Conservation (phyloP, 2,888 invertebrate species). For the Sussaba pulchella region DNA sequence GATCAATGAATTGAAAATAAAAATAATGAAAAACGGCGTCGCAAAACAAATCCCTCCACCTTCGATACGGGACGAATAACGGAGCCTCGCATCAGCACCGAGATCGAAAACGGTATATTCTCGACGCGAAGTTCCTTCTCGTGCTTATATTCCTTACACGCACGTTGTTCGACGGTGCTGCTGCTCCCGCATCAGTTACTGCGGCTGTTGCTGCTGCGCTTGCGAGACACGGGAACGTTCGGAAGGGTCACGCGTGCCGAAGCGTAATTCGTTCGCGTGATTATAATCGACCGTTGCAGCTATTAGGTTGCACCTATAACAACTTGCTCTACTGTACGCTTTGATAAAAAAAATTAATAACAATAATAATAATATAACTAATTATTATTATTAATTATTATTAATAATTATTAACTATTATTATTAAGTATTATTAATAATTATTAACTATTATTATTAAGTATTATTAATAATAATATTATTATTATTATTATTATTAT, state of each 20-base stretch:
- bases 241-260: slow-evolving; percentile 64
- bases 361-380: no score
- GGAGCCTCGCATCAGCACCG: slow-evolving; percentile 64
- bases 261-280: slow-evolving; percentile 63
- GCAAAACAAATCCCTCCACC: slow-evolving; percentile 1
- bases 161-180: slow-evolving; percentile 37
- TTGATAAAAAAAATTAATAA: neutral
- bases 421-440: no score
- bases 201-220: slow-evolving; percentile 7
- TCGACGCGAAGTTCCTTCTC: slow-evolving; percentile 36
- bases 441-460: no score
- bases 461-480: no score
- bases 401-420: no score
- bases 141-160: slow-evolving; percentile 63
- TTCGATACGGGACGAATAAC: slow-evolving; percentile 64
- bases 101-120: slow-evolving; percentile 71
- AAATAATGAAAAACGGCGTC: slow-evolving; percentile 29
- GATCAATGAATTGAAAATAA: no score
- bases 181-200: neutral
- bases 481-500: no score
- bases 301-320: slow-evolving; percentile 55
- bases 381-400: no score
- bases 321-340: neutral
- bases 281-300: slow-evolving; percentile 41
- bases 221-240: slow-evolving; percentile 29